Conservation (phyloP, 2,888 invertebrate genomes). For the Hirtodrosophila confusa region DNA sequence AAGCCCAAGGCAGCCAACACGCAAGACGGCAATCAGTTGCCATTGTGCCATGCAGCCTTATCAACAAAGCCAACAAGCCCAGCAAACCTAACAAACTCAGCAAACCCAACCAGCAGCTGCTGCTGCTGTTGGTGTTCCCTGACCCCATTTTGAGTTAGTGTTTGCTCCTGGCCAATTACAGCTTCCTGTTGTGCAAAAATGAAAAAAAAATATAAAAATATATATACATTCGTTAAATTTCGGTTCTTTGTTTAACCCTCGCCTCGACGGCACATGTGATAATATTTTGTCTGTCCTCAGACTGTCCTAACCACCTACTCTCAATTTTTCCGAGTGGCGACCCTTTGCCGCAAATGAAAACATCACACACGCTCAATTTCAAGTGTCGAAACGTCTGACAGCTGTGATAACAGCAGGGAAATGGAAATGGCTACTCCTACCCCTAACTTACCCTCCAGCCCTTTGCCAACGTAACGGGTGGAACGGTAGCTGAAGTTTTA, state of each 20-base stretch:
- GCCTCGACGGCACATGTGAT: conserved; percentile 35
- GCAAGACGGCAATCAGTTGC: conserved; percentile 71
- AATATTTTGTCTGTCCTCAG: conserved; percentile 38
- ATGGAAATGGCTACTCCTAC: conserved; percentile 21
- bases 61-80: conserved; percentile 15
- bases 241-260: conserved; percentile 28
- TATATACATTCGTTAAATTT: conserved; percentile 19
- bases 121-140: conserved; percentile 26
- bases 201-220: too few species aligned
- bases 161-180: conserved; percentile 67
- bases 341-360: conserved; percentile 60
- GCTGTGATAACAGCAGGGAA: conserved; percentile 73
- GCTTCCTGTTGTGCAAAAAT: conserved; percentile 68
- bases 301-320: conserved; percentile 48
- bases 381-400: conserved; percentile 75
- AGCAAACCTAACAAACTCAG: conserved; percentile 13
- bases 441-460: neutral
- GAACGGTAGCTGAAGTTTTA: conserved; percentile 53
- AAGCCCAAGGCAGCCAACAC: conserved; percentile 29
- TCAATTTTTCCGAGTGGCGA: conserved; percentile 15
- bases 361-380: conserved; percentile 69
- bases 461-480: conserved; percentile 20
- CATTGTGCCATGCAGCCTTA: conserved; percentile 26
- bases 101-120: conserved; percentile 50
- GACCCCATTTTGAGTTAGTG: conserved; percentile 40